Evolutionary conservation across 2,797 vertebrate species (phyloP).

Genomic region (Sparus aurata): DNA sequence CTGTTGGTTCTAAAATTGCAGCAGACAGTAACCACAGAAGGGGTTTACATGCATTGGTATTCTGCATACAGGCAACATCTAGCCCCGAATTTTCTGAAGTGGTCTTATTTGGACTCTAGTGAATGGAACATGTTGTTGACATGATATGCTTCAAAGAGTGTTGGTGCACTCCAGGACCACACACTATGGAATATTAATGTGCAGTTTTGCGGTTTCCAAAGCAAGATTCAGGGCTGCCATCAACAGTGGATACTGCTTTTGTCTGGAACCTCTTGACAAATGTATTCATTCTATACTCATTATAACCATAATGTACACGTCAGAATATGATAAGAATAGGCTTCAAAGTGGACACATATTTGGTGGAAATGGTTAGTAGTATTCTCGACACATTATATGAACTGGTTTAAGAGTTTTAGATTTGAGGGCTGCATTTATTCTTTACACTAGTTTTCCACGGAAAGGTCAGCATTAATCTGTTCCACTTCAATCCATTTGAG

Average conservation of each 20-base stretch:
- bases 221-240: background rate
- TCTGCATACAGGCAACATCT: conserved; percentile 30
- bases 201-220: conserved; percentile 27
- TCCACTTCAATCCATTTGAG: conserved; percentile 36
- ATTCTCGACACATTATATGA: conserved; percentile 8
- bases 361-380: background rate
- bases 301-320: conserved; percentile 7
- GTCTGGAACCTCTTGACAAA: conserved; percentile 14
- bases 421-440: conserved; percentile 17
- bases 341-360: background rate
- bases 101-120: conserved; percentile 48
- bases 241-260: conserved; percentile 13
- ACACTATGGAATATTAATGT: conserved; percentile 61
- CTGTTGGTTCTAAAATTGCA: conserved; percentile 2
- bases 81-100: conserved; percentile 31
- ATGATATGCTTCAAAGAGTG: conserved; percentile 58
- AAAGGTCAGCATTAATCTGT: conserved; percentile 53
- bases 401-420: conserved; percentile 15
- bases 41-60: conserved; percentile 35
- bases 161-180: conserved; percentile 28
- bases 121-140: conserved; percentile 66
- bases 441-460: conserved; percentile 28
- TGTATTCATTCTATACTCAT: conserved; percentile 1
- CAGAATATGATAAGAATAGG: background rate
- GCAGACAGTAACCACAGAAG: conserved; percentile 14